A percentile compares a stretch with the other conserved stretches of the same genome.
These are phyloP conservation scores for Lasius platythorax DNA, from an alignment of 2,888 invertebrate genomes.

Conservation along the genomic window DNA sequence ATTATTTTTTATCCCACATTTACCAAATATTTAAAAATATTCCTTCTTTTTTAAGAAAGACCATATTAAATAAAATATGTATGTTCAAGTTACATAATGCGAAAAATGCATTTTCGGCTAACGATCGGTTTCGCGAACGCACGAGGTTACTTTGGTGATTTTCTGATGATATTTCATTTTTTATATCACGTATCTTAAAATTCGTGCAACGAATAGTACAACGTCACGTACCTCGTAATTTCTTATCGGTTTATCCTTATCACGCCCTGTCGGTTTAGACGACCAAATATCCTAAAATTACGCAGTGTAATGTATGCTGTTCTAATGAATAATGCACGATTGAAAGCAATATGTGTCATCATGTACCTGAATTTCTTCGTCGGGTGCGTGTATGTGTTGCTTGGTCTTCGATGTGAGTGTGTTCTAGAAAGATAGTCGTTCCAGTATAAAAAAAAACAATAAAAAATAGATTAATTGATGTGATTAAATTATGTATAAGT, in stretches of 20 bases:
- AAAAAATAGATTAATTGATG: slow-evolving; percentile 1
- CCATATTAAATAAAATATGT: not conserved
- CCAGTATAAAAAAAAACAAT: not conserved
- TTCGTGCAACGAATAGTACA: not conserved
- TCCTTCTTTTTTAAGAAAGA: not conserved
- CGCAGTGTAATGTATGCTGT: slow-evolving; percentile 12
- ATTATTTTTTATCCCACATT: not conserved
- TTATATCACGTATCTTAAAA: slow-evolving; percentile 3
- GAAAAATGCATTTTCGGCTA: slow-evolving; percentile 42
- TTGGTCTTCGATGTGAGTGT: slow-evolving; percentile 31
- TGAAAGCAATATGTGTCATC: slow-evolving; percentile 14
- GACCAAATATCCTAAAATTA: slow-evolving; percentile 50
- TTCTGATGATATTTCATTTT: slow-evolving; percentile 6
- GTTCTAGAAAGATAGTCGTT: slow-evolving; percentile 36
- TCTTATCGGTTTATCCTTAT: slow-evolving; percentile 33
- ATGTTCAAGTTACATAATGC: not conserved
- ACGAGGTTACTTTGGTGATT: slow-evolving; percentile 20
- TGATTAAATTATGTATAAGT: slow-evolving; percentile 33
- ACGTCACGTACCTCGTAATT: slow-evolving; percentile 24
- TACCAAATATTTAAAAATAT: not conserved
- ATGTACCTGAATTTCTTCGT: slow-evolving; percentile 57
- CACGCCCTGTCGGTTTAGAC: slow-evolving; percentile 12
- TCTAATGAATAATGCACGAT: not conserved
- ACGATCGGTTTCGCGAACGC: slow-evolving; percentile 19
- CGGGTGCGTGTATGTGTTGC: slow-evolving; percentile 42